Conservation (phyloP, 2,797 vertebrate species). For the Falco columbarius region DNA sequence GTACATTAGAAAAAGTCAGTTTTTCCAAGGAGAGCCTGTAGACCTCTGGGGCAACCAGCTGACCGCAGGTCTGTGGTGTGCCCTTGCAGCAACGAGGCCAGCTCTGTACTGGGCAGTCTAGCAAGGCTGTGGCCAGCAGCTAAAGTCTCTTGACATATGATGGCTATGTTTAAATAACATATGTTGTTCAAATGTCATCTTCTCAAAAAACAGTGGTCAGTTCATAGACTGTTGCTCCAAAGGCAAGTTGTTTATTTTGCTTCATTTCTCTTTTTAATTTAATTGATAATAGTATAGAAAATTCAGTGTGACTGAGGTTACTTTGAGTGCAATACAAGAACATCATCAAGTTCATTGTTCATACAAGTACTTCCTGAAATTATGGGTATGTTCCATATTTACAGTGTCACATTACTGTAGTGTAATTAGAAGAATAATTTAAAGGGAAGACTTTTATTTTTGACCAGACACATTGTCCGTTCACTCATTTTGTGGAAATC, state of each 20-base stretch:
- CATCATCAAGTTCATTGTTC: not conserved
- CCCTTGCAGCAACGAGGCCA: not conserved
- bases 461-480: constrained; percentile 12
- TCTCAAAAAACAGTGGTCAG: not conserved
- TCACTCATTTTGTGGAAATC: constrained; percentile 34
- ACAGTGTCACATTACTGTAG: not conserved
- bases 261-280: not conserved
- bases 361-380: not conserved
- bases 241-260: not conserved
- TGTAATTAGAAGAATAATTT: constrained; percentile 42
- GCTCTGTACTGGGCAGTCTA: rapidly evolving
- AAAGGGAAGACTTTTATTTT: constrained; percentile 10
- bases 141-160: not conserved
- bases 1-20: not conserved
- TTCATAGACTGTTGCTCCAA: not conserved
- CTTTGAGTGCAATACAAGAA: not conserved
- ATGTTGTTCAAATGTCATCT: not conserved
- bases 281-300: not conserved
- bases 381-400: not conserved
- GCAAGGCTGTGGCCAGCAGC: not conserved
- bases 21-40: not conserved
- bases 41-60: not conserved
- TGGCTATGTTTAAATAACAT: not conserved
- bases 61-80: not conserved
- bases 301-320: not conserved